These are phyloP conservation scores for Sebastes diaconus DNA, from an alignment of 2,797 vertebrate species.

Conservation along the genomic window DNA sequence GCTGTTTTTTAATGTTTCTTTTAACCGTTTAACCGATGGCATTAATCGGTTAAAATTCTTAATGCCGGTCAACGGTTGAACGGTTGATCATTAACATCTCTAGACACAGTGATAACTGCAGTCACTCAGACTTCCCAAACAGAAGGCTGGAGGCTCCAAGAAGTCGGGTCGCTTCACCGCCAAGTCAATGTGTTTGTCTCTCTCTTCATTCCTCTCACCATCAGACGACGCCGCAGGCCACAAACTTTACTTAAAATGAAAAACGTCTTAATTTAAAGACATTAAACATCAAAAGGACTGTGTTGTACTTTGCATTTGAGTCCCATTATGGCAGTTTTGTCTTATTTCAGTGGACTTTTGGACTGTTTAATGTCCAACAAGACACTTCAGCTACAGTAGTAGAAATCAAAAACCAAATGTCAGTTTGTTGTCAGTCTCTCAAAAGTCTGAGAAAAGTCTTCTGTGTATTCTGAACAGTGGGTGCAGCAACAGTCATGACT, in stretches of 20 bases:
- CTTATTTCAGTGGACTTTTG: neutral
- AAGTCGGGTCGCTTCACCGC: neutral
- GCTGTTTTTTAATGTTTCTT: too few relatives aligned
- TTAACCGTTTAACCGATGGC: too few relatives aligned
- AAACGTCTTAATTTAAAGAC: neutral
- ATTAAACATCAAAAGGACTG: neutral
- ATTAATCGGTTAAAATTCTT: too few relatives aligned
- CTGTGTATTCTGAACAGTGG: neutral
- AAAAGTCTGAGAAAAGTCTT: neutral
- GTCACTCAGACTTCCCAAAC: slow-evolving; percentile 38
- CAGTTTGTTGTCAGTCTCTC: neutral
- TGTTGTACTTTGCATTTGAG: neutral
- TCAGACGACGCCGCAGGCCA: neutral
- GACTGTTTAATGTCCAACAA: neutral
- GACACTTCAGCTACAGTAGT: neutral
- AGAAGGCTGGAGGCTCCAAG: slow-evolving; percentile 2
- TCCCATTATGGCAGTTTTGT: neutral
- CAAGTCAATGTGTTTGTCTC: slow-evolving; percentile 13
- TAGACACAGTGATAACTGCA: slow-evolving; percentile 25
- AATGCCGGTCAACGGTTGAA: too few relatives aligned
- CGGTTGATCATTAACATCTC: too few relatives aligned
- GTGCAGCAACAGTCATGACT: neutral
- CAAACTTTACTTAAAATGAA: neutral
- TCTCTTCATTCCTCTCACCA: neutral
- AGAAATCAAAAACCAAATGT: neutral